Evolutionary conservation across 2,113 vertebrate species (phyloP).

Genomic region (Diadophis punctatus): DNA sequence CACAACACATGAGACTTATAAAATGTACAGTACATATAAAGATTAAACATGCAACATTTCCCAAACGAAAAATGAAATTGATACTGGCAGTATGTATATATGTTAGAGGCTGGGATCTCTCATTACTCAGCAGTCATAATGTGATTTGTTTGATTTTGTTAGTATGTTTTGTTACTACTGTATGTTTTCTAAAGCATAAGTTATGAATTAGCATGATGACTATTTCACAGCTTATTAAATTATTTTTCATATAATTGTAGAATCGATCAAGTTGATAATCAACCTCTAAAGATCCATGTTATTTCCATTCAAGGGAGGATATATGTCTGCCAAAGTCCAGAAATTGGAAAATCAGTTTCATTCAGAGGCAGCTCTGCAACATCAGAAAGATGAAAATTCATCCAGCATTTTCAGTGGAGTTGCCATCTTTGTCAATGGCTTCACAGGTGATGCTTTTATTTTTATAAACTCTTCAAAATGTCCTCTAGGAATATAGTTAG

Average conservation of each 20-base stretch:
- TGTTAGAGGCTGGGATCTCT: background rate
- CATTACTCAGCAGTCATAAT: background rate
- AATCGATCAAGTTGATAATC: background rate
- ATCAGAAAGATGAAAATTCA: constrained; percentile 77
- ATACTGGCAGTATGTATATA: background rate
- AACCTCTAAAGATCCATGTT: background rate
- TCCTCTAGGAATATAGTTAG: background rate
- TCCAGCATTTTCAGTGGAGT: constrained; percentile 90
- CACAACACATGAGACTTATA: background rate
- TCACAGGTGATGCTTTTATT: constrained; percentile 81
- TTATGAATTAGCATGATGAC: background rate
- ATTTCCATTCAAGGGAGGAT: constrained; percentile 80
- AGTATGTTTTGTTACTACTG: background rate
- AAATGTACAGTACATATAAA: background rate
- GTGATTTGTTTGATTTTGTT: background rate
- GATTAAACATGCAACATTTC: background rate
- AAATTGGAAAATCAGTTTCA: constrained; percentile 95
- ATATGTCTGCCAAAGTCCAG: constrained; percentile 92
- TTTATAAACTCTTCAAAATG: background rate
- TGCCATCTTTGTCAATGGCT: constrained; percentile 94
- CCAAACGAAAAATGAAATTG: background rate
- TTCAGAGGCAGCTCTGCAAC: constrained; percentile 80
- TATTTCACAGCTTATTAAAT: background rate
- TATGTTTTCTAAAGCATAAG: background rate
- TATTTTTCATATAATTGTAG: background rate